Base-by-base conservation (phyloP, 2,113 vertebrate species). In the Clarias gariepinus region DNA sequence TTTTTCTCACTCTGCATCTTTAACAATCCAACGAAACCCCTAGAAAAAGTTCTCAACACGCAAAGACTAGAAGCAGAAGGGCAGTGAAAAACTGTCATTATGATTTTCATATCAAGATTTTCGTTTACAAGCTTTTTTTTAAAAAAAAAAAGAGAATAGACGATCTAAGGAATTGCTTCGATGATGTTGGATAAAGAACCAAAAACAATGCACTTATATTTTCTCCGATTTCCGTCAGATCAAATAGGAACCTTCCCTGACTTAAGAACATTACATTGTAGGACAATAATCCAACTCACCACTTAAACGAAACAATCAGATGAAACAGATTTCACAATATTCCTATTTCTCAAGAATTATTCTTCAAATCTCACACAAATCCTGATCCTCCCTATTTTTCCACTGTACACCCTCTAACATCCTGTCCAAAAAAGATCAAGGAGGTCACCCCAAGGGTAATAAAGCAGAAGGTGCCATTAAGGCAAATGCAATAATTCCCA, bases 21-120 rank as follows among this genome's bases (percentile, higher is more conserved):
- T 63, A 52, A 53, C 53, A 28, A 58, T 33, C 63, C 41, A n/a
- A 33, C 21, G 53, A 80, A 74, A 69, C 53, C 64, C 55, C n/a
- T 9, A 61, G 23, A 53, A 64, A 47, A 53, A 87, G 30, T 55
- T 89, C 73, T 80, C 66, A 53, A 86, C 76, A 79, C n/a, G 13
- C 81, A 30, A 30, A 28, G 16, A 30, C 77, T 33, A 19, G 25
- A 57, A 57, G 25, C 3, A 53, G 7, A 57, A 55, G 2, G 8
- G 28, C 4, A 47, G 33, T 36, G 11, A 58, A 36, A 19, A 52
- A 74, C 21, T 6, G 21, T 4, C 10, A 1, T 41, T 71, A 33
- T 30, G 66, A 15, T 68, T 30, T 68, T 68, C 13, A 25, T n/a
- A 10, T 33, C 66, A 33, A 7, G 73, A 1, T n/a, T 6, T n/a